Evolutionary conservation across 2,113 vertebrate genomes (phyloP), one percentile per base, ranked within the genome.

Genomic region (Tragelaphus scriptus): DNA sequence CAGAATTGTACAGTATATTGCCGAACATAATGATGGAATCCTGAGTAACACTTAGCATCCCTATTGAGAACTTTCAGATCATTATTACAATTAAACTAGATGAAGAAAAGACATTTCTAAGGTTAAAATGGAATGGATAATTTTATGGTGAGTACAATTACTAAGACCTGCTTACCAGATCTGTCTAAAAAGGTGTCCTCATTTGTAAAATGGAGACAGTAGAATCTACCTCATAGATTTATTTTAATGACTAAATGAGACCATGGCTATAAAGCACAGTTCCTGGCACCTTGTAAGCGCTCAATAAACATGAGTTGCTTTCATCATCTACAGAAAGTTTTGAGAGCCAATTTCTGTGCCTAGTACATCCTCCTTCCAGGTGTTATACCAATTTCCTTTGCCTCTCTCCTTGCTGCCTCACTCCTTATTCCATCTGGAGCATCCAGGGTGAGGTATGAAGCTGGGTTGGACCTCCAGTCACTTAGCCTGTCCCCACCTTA

Each of bases 71-170:
- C 55, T 97, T 1, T 63, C 96, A 88, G 30, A 77, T 88, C 40
- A 68, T 95, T 93, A 92, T 65, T 89, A 21, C 92, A 92, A 96
- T 95, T 96, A 93, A 93, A 93, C 26, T 90, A 90, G 55, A 92
- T 77, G 44, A 82, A 90, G 53, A 90, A 59, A 95, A 80, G 12
- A 91, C 65, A 44, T 81, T 93, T 96, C 49, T 91, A 59, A 85
- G 25, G 58, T 61, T 97, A 65, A 94, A 88, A 85, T 65, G 49
- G 71, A 97, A 93, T 68, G 75, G 56, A 93, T 47, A 90, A 71
- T 89, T 91, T 82, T 94, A 55, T 32, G 91, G 49, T 91, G n/a
- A 97, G 36, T 95, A 97, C 84, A 97, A 93, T 94, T 88, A 96
- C 44, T 82, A 86, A 58, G 75, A 90, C 9, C 85, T 95, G 75